phyloP scores from a whole-genome alignment of 2,113 vertebrate species.

The human region GRCh38 chr2:211275501-211276000 shows the following conservation, averaged over 20 bases:
- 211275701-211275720: background rate
- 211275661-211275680: background rate
- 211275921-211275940: background rate
- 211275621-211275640: background rate
- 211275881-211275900: background rate
- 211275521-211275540: background rate
- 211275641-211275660: background rate
- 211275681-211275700: background rate
- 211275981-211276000: background rate
- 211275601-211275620: background rate
- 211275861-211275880: background rate
- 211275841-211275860: background rate
- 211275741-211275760: background rate
- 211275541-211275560: background rate
- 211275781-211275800: background rate
- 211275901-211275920: background rate
- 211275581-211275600: background rate
- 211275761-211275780: background rate
- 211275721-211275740: background rate
- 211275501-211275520: background rate
- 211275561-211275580: background rate
- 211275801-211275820: background rate
- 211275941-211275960: background rate
- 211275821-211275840: background rate
- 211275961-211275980: background rate